Conservation (phyloP, 2,888 invertebrate species). For the Eubasilissa splendida region DNA sequence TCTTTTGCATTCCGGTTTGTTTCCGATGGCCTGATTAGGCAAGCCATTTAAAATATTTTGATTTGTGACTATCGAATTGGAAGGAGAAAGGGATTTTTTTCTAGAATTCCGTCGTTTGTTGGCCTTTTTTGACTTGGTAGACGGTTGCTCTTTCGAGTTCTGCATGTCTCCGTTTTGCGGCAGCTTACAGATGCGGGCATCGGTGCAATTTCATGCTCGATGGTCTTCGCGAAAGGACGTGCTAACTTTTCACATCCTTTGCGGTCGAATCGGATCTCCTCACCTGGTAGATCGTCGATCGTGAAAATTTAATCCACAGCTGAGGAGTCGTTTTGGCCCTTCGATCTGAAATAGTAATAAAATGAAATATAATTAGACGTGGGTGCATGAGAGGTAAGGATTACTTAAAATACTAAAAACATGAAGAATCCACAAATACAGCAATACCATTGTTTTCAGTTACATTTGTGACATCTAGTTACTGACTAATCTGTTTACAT, state of each 20-base stretch:
- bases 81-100: slow-evolving; percentile 71
- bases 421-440: too few species aligned
- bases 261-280: slow-evolving; percentile 35
- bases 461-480: too few species aligned
- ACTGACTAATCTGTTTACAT: too few species aligned
- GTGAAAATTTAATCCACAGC: slow-evolving; percentile 6
- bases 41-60: slow-evolving; percentile 60
- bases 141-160: slow-evolving; percentile 66
- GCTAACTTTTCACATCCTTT: slow-evolving; percentile 10
- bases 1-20: slow-evolving; percentile 65
- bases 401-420: too few species aligned
- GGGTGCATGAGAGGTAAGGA: not conserved
- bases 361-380: not conserved
- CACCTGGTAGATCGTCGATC: slow-evolving; percentile 1
- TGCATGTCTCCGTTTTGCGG: slow-evolving; percentile 64
- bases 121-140: slow-evolving; percentile 67
- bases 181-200: slow-evolving; percentile 25
- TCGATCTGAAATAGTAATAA: slow-evolving; percentile 21
- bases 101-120: slow-evolving; percentile 71
- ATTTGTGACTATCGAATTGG: slow-evolving; percentile 52
- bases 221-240: not conserved
- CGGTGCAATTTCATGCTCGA: slow-evolving; percentile 1
- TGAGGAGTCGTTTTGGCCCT: slow-evolving; percentile 18
- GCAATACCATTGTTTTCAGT: too few species aligned
- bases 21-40: slow-evolving; percentile 65